Percentiles rank a stretch among this genome's conserved stretches.
These are phyloP conservation scores for Achroia grisella DNA, from an alignment of 1,140 invertebrate species.

Conservation along the genomic window DNA sequence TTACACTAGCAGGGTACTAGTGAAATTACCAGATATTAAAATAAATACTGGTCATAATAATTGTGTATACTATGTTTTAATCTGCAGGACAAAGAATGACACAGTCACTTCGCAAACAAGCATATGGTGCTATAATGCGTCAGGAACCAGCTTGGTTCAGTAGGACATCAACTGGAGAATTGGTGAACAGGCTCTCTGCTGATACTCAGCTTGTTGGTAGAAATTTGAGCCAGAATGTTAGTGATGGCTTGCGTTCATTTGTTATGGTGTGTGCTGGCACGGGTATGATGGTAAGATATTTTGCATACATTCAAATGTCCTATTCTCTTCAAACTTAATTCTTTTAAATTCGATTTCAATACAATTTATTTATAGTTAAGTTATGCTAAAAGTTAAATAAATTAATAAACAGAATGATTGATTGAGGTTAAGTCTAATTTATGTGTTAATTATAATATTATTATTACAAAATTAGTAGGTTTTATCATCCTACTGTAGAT, in stretches of 20 bases:
- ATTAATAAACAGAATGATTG: no score
- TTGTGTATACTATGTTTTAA: not conserved
- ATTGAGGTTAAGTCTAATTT: no score
- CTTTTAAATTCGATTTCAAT: no score
- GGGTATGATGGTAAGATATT: constrained; percentile 90
- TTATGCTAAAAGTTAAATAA: no score
- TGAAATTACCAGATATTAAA: no score
- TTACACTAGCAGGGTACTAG: no score
- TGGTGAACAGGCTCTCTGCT: constrained; percentile 92
- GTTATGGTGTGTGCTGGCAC: constrained; percentile 90
- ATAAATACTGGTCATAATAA: no score
- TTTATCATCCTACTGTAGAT: no score
- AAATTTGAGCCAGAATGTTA: constrained; percentile 94
- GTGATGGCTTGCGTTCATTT: constrained; percentile 91
- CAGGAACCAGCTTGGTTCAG: constrained; percentile 98
- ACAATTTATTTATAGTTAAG: no score
- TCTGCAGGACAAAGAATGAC: constrained; percentile 89
- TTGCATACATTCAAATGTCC: not conserved
- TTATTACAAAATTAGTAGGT: no score
- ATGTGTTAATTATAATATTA: no score
- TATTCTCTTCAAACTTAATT: no score
- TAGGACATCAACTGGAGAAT: constrained; percentile 93
- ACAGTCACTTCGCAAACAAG: constrained; percentile 83
- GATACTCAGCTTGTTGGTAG: constrained; percentile 95
- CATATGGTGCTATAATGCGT: constrained; percentile 88